A percentile compares a stretch with the other conserved stretches of the same genome.
Evolutionary conservation across 1,140 invertebrate species (phyloP).

Genomic region (Xylocopa sonorina): DNA sequence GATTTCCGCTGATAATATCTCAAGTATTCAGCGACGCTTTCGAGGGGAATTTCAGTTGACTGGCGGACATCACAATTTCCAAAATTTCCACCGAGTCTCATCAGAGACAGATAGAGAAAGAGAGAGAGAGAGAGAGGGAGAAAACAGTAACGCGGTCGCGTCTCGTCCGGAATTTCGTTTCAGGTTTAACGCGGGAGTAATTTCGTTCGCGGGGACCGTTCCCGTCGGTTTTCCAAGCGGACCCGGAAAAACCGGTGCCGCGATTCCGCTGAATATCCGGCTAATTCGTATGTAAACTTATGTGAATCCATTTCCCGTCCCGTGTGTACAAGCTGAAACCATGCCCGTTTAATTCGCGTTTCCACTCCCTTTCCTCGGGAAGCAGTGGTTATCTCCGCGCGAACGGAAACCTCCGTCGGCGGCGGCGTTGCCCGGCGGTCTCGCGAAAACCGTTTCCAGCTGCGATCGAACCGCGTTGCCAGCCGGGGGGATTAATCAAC

Average conservation of each 20-base stretch:
- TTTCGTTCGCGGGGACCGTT: slow-evolving; percentile 2
- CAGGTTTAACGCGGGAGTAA: slow-evolving; percentile 10
- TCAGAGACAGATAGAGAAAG: too few species aligned
- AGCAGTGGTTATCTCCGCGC: slow-evolving; percentile 12
- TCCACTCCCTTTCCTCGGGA: slow-evolving; percentile 16
- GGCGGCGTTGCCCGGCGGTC: neutral
- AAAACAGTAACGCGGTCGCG: neutral
- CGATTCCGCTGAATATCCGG: slow-evolving; percentile 31
- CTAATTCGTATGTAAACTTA: slow-evolving; percentile 39
- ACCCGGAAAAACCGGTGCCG: neutral
- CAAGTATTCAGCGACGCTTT: too few species aligned
- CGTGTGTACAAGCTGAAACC: neutral
- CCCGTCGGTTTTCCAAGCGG: neutral
- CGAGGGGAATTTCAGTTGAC: too few species aligned
- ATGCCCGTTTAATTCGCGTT: slow-evolving; percentile 21
- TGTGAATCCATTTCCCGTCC: slow-evolving; percentile 18
- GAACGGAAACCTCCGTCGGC: neutral
- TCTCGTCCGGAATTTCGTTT: slow-evolving; percentile 1
- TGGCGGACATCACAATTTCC: too few species aligned
- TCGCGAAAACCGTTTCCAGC: slow-evolving; percentile 18
- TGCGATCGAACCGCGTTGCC: neutral
- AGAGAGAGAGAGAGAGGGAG: neutral
- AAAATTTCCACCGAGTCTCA: too few species aligned
- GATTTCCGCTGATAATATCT: too few species aligned
- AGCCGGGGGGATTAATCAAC: slow-evolving; percentile 5